Conservation (phyloP, 2,797 vertebrate species). For the Tinamus major region DNA sequence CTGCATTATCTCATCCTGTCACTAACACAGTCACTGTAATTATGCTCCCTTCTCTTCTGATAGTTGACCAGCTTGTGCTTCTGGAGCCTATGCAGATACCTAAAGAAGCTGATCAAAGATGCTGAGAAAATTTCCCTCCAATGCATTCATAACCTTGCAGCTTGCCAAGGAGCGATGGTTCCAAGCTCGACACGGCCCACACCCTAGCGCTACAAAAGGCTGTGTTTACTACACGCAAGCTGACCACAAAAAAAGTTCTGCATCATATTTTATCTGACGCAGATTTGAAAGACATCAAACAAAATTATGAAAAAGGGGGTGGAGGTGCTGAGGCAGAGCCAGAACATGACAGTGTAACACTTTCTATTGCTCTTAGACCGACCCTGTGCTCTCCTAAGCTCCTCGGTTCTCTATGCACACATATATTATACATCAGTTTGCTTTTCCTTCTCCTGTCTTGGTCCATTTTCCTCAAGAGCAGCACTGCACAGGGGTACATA, state of each 20-base stretch:
- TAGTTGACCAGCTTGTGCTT: neutral
- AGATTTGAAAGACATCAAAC: slow-evolving; percentile 39
- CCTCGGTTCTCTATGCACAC: neutral
- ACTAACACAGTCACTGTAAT: neutral
- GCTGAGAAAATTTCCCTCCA: slow-evolving; percentile 23
- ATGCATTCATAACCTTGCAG: neutral
- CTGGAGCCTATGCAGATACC: slow-evolving; percentile 34
- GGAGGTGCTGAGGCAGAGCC: slow-evolving; percentile 22
- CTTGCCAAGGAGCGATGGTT: slow-evolving; percentile 33
- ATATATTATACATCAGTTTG: neutral
- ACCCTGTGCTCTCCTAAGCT: neutral
- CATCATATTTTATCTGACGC: neutral
- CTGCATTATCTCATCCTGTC: neutral
- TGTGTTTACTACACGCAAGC: slow-evolving; percentile 49
- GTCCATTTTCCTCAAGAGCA: neutral
- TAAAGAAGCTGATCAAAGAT: slow-evolving; percentile 46
- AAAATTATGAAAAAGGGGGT: neutral
- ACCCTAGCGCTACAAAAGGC: slow-evolving; percentile 55
- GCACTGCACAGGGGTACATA: neutral
- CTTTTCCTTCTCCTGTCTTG: neutral
- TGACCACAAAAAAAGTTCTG: slow-evolving; percentile 38
- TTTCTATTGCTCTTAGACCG: neutral
- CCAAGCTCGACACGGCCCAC: slow-evolving; percentile 45
- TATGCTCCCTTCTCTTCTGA: neutral
- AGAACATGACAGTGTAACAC: neutral